Percentiles rank a stretch among this genome's conserved stretches.
Conservation (phyloP, 1,140 invertebrate genomes). For the Stenopsyche tienmushanensis region DNA sequence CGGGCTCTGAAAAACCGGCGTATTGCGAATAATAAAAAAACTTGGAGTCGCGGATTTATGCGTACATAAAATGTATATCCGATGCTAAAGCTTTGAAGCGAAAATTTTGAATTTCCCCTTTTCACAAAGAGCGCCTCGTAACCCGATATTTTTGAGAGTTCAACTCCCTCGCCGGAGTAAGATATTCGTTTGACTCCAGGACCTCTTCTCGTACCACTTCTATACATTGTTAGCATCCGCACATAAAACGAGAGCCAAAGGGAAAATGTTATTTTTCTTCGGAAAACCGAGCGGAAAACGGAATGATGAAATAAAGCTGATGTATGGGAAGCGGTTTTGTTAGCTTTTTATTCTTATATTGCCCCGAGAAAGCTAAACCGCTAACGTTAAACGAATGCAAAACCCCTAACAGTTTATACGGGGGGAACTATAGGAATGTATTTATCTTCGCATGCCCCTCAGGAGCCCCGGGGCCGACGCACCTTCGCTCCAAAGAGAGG, state of each 20-base stretch:
- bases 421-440: too few relatives aligned
- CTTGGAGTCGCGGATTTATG: not conserved
- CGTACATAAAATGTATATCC: not conserved
- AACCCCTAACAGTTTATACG: not conserved
- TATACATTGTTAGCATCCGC: not conserved
- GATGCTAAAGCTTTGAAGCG: not conserved
- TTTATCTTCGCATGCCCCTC: too few relatives aligned
- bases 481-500: too few relatives aligned
- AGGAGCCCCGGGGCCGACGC: too few relatives aligned
- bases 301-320: not conserved
- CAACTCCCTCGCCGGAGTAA: not conserved
- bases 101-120: not conserved
- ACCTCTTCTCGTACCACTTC: not conserved
- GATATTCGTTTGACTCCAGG: not conserved
- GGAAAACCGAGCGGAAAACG: not conserved
- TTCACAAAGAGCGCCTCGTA: not conserved
- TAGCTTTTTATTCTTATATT: not conserved
- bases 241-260: not conserved
- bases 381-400: not conserved
- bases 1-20: not conserved
- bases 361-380: not conserved
- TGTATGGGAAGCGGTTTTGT: not conserved
- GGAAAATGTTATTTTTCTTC: not conserved
- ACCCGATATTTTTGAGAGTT: not conserved
- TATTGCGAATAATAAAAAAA: too few relatives aligned